phyloP scores from a whole-genome alignment of 2,888 invertebrate genomes.

The Mesorhabditis spiculigera region DNA sequence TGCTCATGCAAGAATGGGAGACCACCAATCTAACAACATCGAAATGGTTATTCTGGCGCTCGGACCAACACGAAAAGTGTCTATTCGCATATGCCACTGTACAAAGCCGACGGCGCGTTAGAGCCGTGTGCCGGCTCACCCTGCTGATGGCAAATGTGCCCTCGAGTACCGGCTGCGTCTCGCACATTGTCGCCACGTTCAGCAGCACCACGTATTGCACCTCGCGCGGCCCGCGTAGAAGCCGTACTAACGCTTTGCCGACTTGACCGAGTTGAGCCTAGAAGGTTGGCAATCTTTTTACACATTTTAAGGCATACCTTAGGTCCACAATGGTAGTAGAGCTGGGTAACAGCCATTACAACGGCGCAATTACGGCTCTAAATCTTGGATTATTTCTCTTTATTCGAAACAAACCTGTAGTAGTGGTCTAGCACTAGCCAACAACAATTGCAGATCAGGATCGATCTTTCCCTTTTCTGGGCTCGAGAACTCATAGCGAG shows the following conservation, averaged over 20 bases:
- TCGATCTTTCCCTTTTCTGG: constrained; percentile 67
- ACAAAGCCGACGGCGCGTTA: no score
- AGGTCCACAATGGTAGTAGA: constrained; percentile 94
- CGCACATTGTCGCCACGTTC: constrained; percentile 88
- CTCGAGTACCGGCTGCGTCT: constrained; percentile 65
- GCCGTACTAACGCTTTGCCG: constrained; percentile 84
- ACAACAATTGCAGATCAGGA: constrained; percentile 81
- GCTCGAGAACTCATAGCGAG: constrained; percentile 76
- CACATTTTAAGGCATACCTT: constrained; percentile 46
- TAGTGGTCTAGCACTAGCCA: constrained; percentile 86
- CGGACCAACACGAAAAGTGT: constrained; percentile 3
- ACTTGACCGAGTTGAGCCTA: constrained; percentile 20
- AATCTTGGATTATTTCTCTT: constrained; percentile 60
- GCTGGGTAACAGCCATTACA: constrained; percentile 92
- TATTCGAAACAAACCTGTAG: constrained; percentile 67
- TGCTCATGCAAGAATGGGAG: not conserved
- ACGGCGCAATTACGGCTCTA: constrained; percentile 68
- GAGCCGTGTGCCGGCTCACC: constrained; percentile 31
- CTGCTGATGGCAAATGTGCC: constrained; percentile 55
- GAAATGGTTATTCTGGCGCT: not conserved
- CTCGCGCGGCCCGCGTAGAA: constrained; percentile 85
- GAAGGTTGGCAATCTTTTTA: not conserved
- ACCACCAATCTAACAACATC: constrained; percentile 5
- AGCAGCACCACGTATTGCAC: constrained; percentile 94
- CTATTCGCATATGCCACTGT: no score